Evolutionary conservation across 2,888 invertebrate species (phyloP), one percentile per base, ranked within the genome.

Genomic region (Drosophila atripex): DNA sequence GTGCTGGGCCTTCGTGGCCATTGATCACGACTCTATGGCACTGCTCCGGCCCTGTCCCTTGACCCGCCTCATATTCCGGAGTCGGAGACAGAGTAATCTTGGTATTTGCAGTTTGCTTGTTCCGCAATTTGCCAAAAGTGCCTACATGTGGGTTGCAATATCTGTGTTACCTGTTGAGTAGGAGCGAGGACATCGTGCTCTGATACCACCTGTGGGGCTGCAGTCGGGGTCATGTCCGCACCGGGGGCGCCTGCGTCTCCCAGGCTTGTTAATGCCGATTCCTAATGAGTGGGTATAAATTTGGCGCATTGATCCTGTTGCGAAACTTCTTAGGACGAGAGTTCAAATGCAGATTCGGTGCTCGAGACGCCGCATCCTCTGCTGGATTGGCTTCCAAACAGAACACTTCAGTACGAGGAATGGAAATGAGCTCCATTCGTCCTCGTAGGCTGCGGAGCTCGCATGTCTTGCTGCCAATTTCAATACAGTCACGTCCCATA

Each of bases 1-100:
- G 55, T 71, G 54, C 57, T 51, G n/a, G 23, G 23, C 59, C 58
- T 77, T 86, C 88, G 89, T 89, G 89, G 78, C 69, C 57, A 75
- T 71, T 73, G 86, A 88, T 89, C 90, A 89, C 89, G 89, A 89
- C 88, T 90, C 80, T 86, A 88, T 89, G 88, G 88, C 86, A 39
- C 30, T 38, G 28, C 39, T 12, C 11, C 9, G 32, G 39, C 39
- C 11, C 11, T 38, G 18, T 11, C 14, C n/a, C n/a, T 46, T 18
- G 30, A 43, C 16, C 18, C n/a, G 8, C 21, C 54, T 65, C 58
- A 78, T 77, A 84, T 65, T 68, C 51, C n/a, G 4, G 43, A 25
- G 38, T 32, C 30, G 11, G 28, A 7, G 25, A 14, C 23, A 47
- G 30, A 50, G 28, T 28, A 46, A 58, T 61, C 50, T 60, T 43